Evolutionary conservation across 2,888 invertebrate species (phyloP), one percentile per base, ranked within the genome.

Genomic region (Mystacides longicornis): DNA sequence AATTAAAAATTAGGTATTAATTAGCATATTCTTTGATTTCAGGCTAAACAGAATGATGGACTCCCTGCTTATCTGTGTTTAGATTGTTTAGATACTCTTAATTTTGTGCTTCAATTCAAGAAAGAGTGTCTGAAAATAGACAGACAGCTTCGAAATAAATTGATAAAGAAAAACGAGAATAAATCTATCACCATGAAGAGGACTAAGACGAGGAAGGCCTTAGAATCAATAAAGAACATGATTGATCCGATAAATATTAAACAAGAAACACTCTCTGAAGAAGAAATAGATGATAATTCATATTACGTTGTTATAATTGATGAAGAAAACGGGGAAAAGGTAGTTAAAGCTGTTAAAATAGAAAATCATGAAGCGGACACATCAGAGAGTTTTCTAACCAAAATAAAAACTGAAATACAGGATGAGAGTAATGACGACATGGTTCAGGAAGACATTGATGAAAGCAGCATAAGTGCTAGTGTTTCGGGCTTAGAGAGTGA

Each of bases 221-320:
- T 37, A 14, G 51, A 51, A 43, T 23, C 42, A 5, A 51, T 46
- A 19, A 7, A 3, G 37, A 16, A 37, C 14, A 14, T 37, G 3
- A 7, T 37, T 14, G 37, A 37, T 37, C 23, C 45, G 18, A 16
- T 14, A 7, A 14, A 18, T n/a, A 31, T 51, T 14, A 52, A 54
- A 31, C 11, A 52, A 11, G 50, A 58, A 23, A n/a, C 23, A 27
- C 1, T 46, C 23, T 23, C 27, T 16, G 37, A 45, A 11, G 45
- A n/a, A 19, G 51, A 51, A 21, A 42, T 51, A 5, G 48, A 45
- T 9, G 76, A 76, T 66, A 76, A 77, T 62, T 73, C 64, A 50
- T 77, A 75, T 55, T 76, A 76, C 63, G 75, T 77, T 2, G 67
- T 77, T 20, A 75, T 77, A 2, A 74, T 77, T 57, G 72, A 76